Evolutionary conservation across 2,797 vertebrate species (phyloP).

Genomic region (Gila robusta): DNA sequence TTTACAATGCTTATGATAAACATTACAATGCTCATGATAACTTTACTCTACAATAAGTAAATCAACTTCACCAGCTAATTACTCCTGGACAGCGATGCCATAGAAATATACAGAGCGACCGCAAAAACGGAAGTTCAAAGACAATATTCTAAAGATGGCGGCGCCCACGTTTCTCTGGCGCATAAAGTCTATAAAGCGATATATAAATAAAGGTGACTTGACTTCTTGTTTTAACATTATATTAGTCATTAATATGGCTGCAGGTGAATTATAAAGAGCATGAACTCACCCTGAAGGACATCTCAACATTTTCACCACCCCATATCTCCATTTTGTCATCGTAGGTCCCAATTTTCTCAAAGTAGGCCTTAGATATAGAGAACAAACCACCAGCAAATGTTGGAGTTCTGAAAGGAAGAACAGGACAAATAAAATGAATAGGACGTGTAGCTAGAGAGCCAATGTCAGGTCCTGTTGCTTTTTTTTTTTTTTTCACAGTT

Average conservation of each 20-base stretch:
- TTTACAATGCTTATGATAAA: too few species aligned
- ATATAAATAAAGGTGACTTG: neutral
- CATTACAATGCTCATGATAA: too few species aligned
- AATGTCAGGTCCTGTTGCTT: neutral
- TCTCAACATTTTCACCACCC: slow-evolving; percentile 97
- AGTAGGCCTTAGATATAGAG: slow-evolving; percentile 92
- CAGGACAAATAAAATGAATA: neutral
- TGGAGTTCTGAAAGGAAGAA: slow-evolving; percentile 81
- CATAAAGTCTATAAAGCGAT: too few species aligned
- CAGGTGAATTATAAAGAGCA: neutral
- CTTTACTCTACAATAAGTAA: too few species aligned
- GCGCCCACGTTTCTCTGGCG: too few species aligned
- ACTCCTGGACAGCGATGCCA: too few species aligned
- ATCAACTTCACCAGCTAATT: too few species aligned
- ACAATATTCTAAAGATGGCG: too few species aligned
- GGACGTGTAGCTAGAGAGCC: neutral
- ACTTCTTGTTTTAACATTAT: neutral
- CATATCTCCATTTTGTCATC: slow-evolving; percentile 99
- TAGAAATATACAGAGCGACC: too few species aligned
- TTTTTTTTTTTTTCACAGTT: neutral
- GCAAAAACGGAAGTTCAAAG: too few species aligned
- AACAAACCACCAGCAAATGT: slow-evolving; percentile 96
- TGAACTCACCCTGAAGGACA: slow-evolving; percentile 95
- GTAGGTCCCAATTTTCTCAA: slow-evolving; percentile 94
- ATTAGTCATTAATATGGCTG: neutral